A percentile compares a stretch with the other conserved stretches of the same genome.
phyloP scores from a whole-genome alignment of 2,113 vertebrate species.

The Laterallus jamaicensis region DNA sequence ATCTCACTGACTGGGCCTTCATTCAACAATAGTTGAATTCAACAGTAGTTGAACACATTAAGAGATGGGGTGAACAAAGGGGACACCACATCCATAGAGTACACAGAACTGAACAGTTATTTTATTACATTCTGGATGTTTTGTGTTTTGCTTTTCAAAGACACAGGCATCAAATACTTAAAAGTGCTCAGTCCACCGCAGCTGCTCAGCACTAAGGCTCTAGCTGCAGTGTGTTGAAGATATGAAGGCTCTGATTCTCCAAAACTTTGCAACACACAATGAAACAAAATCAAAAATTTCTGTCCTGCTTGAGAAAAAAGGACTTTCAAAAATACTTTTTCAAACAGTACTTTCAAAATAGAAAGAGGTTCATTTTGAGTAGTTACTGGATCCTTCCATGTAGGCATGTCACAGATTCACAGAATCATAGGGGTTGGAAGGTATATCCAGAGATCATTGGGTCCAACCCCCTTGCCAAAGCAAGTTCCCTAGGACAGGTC shows the following conservation, averaged over 20 bases:
- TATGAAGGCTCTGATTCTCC: neutral
- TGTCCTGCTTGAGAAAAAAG: neutral
- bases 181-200: neutral
- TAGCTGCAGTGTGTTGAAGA: accelerated
- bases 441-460: too few relatives aligned
- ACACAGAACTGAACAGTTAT: neutral
- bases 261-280: neutral
- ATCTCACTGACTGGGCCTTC: neutral
- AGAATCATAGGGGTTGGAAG: too few relatives aligned
- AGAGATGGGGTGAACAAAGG: neutral
- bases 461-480: too few relatives aligned
- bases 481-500: too few relatives aligned
- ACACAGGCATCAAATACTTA: neutral
- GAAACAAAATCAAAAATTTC: neutral
- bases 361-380: neutral
- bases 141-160: neutral
- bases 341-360: neutral
- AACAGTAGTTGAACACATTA: neutral
- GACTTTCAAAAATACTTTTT: neutral
- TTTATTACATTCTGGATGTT: neutral
- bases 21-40: neutral
- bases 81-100: neutral
- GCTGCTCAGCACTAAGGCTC: neutral
- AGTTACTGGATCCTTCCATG: neutral
- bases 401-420: neutral